phyloP scores from a whole-genome alignment of 2,797 vertebrate genomes.

The Merluccius polli region DNA sequence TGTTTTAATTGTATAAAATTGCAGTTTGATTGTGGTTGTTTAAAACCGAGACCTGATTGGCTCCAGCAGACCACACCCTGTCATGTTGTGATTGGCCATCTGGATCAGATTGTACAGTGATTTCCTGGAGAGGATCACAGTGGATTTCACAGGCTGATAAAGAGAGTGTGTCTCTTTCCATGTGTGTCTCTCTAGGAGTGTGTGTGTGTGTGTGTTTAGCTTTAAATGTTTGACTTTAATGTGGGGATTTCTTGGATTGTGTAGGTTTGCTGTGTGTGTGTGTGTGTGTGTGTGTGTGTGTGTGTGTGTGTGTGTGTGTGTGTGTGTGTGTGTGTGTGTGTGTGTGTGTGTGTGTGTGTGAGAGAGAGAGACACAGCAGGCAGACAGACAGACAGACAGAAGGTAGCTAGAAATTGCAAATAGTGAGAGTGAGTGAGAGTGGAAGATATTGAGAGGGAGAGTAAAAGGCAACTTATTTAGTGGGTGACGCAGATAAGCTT shows the following conservation, averaged over 20 bases:
- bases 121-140: constrained; percentile 41
- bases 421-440: not conserved
- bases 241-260: not conserved
- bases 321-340: not conserved
- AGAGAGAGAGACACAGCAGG: not conserved
- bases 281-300: not conserved
- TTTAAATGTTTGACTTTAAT: constrained; percentile 9
- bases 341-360: not conserved
- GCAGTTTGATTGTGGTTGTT: constrained; percentile 55
- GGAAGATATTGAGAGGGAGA: not conserved
- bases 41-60: constrained; percentile 36
- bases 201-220: constrained; percentile 11
- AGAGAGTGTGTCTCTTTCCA: constrained; percentile 16
- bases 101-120: constrained; percentile 52
- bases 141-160: constrained; percentile 60
- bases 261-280: not conserved
- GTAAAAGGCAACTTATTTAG: not conserved
- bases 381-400: not conserved
- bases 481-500: not conserved
- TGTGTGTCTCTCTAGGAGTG: not conserved
- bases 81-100: constrained; percentile 57
- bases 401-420: not conserved
- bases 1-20: constrained; percentile 60
- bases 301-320: not conserved
- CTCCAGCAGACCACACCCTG: constrained; percentile 44